phyloP scores from a whole-genome alignment of 2,113 vertebrate genomes.

The Odontesthes bonariensis region DNA sequence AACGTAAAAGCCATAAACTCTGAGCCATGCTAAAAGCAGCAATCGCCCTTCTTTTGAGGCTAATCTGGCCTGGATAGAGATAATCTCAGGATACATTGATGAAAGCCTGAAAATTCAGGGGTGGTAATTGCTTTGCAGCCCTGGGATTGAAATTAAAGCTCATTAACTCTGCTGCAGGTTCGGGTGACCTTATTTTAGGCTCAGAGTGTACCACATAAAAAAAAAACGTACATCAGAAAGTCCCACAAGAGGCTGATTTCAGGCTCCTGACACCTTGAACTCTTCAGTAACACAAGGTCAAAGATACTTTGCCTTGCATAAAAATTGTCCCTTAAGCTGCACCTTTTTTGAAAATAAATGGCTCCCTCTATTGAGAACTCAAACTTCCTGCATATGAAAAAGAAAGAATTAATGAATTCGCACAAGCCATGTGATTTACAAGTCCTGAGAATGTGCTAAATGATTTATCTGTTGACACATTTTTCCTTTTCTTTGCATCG shows the following conservation, averaged over 20 bases:
- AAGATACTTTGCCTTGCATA: background rate
- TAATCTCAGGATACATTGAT: background rate
- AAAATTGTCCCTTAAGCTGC: background rate
- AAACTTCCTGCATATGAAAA: background rate
- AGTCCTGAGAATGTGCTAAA: background rate
- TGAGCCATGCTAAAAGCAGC: background rate
- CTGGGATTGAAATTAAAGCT: constrained; percentile 10
- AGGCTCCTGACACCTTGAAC: constrained; percentile 2
- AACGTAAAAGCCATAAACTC: background rate
- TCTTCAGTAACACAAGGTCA: background rate
- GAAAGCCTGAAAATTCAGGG: background rate
- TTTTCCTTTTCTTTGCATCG: background rate
- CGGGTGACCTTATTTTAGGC: constrained; percentile 19
- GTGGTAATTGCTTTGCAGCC: constrained; percentile 16
- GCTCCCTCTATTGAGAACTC: constrained; percentile 64
- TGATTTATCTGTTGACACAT: accelerated
- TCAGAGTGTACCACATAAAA: background rate
- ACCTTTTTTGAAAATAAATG: constrained; percentile 47
- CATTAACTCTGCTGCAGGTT: constrained; percentile 13
- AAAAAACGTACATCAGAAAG: background rate
- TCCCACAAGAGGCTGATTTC: constrained; percentile 8
- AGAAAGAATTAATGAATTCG: background rate
- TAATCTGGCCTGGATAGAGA: background rate
- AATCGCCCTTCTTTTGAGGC: background rate
- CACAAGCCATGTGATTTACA: background rate